These are phyloP conservation scores for Neodiprion fabricii DNA, from an alignment of 1,140 invertebrate genomes.

Conservation along the genomic window DNA sequence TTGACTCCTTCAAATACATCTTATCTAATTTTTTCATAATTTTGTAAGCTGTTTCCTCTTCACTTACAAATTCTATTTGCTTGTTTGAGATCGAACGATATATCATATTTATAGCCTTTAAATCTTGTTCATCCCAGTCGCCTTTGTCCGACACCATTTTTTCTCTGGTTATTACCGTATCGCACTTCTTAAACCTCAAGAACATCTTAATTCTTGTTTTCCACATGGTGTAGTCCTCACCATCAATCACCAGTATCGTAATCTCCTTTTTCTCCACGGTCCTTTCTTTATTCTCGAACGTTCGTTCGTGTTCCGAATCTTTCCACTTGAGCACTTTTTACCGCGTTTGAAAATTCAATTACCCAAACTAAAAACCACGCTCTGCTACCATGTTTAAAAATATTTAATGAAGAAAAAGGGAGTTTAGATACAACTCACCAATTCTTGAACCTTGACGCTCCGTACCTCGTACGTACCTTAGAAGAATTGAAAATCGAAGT, in stretches of 20 bases:
- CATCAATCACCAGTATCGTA: conserved; percentile 10
- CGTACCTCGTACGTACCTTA: too few species aligned
- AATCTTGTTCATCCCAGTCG: conserved; percentile 27
- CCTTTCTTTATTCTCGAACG: not conserved
- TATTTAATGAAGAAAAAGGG: not conserved
- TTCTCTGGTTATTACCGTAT: conserved; percentile 16
- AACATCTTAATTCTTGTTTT: conserved; percentile 8
- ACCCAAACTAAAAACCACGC: not conserved
- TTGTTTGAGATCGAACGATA: conserved; percentile 33
- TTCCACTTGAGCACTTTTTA: not conserved
- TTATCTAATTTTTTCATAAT: conserved; percentile 37
- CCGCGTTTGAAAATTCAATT: not conserved
- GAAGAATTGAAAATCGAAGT: too few species aligned
- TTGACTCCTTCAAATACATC: conserved; percentile 37
- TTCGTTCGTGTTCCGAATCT: not conserved
- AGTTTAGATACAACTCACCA: too few species aligned
- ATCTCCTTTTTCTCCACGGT: conserved; percentile 3
- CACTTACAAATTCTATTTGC: conserved; percentile 33
- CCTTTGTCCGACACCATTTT: conserved; percentile 20
- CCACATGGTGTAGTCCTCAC: conserved; percentile 11
- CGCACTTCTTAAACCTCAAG: conserved; percentile 29
- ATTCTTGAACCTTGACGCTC: too few species aligned
- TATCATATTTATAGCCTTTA: conserved; percentile 34
- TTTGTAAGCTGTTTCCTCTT: conserved; percentile 28
- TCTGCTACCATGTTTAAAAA: conserved; percentile 12